These are phyloP conservation scores for Phlogophora meticulosa DNA, from an alignment of 2,888 invertebrate genomes.

Conservation along the genomic window DNA sequence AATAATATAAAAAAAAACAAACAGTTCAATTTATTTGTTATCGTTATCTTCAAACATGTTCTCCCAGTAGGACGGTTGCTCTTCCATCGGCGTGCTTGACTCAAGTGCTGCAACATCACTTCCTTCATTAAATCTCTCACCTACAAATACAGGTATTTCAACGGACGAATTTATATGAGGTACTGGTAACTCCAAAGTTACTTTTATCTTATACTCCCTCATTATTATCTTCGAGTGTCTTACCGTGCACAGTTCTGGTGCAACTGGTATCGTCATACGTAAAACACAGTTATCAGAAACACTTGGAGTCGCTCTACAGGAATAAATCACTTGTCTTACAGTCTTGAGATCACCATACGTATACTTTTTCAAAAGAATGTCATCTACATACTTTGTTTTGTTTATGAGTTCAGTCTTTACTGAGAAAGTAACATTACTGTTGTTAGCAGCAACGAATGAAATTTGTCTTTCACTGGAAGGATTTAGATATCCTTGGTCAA, in stretches of 20 bases:
- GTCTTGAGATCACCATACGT: slow-evolving; percentile 20
- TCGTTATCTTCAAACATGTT: slow-evolving; percentile 12
- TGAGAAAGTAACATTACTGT: slow-evolving; percentile 30
- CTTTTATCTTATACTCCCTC: slow-evolving; percentile 46
- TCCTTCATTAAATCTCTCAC: slow-evolving; percentile 30
- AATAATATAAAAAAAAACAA: too few relatives aligned
- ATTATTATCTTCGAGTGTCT: slow-evolving; percentile 48
- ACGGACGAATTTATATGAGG: slow-evolving; percentile 46
- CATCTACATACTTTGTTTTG: slow-evolving; percentile 46
- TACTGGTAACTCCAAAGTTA: slow-evolving; percentile 45
- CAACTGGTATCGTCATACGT: slow-evolving; percentile 32
- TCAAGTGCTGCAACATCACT: not conserved
- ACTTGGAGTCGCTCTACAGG: slow-evolving; percentile 1
- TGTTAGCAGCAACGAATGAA: slow-evolving; percentile 25
- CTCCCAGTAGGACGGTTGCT: not conserved
- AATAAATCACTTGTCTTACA: slow-evolving; percentile 30
- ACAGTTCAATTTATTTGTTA: too few relatives aligned
- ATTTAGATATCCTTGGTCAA: slow-evolving; percentile 41
- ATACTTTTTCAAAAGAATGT: slow-evolving; percentile 14
- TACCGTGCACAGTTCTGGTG: slow-evolving; percentile 35
- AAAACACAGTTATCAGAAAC: not conserved
- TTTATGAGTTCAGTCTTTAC: slow-evolving; percentile 42
- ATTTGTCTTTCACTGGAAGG: slow-evolving; percentile 19
- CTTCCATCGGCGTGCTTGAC: not conserved
- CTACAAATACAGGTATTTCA: slow-evolving; percentile 49